Conservation (phyloP, 2,888 invertebrate genomes). For the Drosophila meridionalis region DNA sequence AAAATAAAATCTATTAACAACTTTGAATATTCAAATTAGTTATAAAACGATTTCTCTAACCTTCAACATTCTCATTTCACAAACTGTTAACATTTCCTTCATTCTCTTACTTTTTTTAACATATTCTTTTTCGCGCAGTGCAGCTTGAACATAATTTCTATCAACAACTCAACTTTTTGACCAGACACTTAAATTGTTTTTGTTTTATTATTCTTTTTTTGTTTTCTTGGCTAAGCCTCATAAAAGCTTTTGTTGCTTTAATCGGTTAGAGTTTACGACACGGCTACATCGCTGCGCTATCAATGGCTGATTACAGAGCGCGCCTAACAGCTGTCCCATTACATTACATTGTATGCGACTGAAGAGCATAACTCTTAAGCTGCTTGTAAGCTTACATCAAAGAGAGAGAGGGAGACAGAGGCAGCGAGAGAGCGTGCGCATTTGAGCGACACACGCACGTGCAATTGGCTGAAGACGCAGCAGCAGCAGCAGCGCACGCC, state of each 20-base stretch:
- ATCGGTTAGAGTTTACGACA: slow-evolving; percentile 33
- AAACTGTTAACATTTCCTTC: neutral
- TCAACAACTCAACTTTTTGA: slow-evolving; percentile 40
- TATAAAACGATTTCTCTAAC: neutral
- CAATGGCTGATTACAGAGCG: slow-evolving; percentile 57
- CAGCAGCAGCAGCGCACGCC: slow-evolving; percentile 21
- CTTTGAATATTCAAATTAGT: neutral
- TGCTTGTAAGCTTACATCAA: slow-evolving; percentile 47
- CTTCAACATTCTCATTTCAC: neutral
- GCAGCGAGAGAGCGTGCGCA: neutral
- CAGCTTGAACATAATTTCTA: slow-evolving; percentile 39
- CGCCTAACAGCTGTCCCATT: slow-evolving; percentile 38
- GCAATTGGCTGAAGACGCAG: slow-evolving; percentile 37
- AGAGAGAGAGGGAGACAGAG: slow-evolving; percentile 36
- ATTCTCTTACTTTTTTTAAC: no score
- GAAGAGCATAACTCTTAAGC: slow-evolving; percentile 31
- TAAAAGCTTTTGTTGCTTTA: slow-evolving; percentile 44
- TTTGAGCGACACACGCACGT: slow-evolving; percentile 62
- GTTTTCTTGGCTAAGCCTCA: slow-evolving; percentile 17
- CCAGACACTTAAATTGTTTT: slow-evolving; percentile 5
- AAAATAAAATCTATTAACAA: neutral
- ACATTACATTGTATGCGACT: slow-evolving; percentile 50
- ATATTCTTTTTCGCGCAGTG: slow-evolving; percentile 6
- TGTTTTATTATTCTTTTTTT: neutral
- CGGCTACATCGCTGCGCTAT: slow-evolving; percentile 23